These are phyloP conservation scores for Corydoras sp. DNA, from an alignment of 2,113 vertebrate species.

Conservation along the genomic window DNA sequence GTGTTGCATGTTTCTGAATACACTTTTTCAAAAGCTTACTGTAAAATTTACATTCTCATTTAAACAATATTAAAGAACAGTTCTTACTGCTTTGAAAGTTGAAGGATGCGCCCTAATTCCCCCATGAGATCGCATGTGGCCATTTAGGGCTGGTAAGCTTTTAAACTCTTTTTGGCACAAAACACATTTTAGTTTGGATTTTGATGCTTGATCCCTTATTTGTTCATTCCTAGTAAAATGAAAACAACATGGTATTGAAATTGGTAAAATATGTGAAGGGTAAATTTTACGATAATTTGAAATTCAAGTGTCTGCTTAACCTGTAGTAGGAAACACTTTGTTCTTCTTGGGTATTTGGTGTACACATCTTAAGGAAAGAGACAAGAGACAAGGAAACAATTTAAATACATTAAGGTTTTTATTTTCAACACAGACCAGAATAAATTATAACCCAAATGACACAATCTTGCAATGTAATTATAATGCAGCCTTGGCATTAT, in stretches of 20 bases:
- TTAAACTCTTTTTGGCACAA: constrained; percentile 83
- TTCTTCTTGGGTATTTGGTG: constrained; percentile 25
- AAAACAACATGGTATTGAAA: constrained; percentile 6
- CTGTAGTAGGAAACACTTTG: constrained; percentile 27
- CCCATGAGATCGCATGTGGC: constrained; percentile 82
- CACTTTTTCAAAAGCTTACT: background rate
- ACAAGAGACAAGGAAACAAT: background rate
- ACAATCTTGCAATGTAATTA: too few relatives aligned
- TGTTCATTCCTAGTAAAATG: constrained; percentile 23
- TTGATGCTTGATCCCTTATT: constrained; percentile 2
- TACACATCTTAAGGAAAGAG: constrained; percentile 16
- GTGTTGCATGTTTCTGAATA: too few relatives aligned
- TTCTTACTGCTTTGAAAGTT: constrained; percentile 70
- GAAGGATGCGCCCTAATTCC: constrained; percentile 71
- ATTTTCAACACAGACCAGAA: too few relatives aligned
- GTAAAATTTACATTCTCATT: background rate
- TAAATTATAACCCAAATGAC: too few relatives aligned
- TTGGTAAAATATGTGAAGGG: background rate
- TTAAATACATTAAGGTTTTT: background rate
- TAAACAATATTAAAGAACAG: too few relatives aligned
- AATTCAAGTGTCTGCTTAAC: constrained; percentile 21
- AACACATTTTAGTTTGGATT: constrained; percentile 70
- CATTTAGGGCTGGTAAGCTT: constrained; percentile 84
- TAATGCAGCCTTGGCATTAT: too few relatives aligned
- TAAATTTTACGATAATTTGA: background rate